Evolutionary conservation across 2,888 invertebrate species (phyloP).

Genomic region (Cheiracanthium punctorium): DNA sequence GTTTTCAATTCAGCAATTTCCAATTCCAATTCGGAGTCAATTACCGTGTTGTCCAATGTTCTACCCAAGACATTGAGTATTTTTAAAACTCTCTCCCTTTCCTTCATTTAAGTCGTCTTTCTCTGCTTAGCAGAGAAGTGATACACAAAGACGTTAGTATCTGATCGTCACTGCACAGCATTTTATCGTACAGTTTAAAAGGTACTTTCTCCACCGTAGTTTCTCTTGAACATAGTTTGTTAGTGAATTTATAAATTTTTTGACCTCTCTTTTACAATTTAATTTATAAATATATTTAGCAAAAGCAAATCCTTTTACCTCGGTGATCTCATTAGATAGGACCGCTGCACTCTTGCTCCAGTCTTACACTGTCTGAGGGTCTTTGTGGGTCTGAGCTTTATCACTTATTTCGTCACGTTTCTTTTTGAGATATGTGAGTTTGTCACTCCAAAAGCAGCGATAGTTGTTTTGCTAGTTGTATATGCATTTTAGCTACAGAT

Average conservation of each 20-base stretch:
- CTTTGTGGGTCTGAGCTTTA: not conserved
- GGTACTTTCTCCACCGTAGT: not conserved
- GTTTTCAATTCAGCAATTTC: not conserved
- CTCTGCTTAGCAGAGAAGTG: not conserved
- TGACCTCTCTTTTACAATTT: not conserved
- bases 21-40: not conserved
- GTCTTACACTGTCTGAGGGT: not conserved
- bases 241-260: not conserved
- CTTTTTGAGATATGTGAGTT: not conserved
- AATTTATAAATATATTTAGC: not conserved
- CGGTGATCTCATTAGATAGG: not conserved
- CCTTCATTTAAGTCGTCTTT: not conserved
- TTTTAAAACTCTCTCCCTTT: not conserved
- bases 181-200: not conserved
- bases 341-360: not conserved
- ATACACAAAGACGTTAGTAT: not conserved
- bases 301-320: not conserved
- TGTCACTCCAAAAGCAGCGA: conserved; percentile 21
- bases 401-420: not conserved
- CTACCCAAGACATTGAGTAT: not conserved
- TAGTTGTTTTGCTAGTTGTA: not conserved
- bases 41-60: not conserved
- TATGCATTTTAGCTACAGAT: conserved; percentile 1
- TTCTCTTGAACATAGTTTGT: not conserved
- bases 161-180: not conserved